Evolutionary conservation across 1,140 invertebrate species (phyloP), one percentile per base, ranked within the genome.

Genomic region (Drosophila watanabei): DNA sequence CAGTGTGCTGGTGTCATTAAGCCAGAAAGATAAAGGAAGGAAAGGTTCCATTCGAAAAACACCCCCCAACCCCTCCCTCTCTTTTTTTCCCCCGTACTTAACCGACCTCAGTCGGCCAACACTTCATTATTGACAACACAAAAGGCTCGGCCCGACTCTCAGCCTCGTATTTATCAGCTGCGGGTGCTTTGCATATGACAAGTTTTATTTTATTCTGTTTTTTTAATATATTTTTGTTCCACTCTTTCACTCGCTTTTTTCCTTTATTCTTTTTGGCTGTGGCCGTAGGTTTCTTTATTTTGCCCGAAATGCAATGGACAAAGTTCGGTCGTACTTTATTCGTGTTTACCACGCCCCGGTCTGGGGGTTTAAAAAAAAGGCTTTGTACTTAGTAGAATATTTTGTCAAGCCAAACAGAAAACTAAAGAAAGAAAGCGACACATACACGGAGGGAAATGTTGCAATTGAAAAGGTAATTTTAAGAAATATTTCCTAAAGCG

Each of bases 111-210:
- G 35, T 75, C 18, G 79, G 80, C 83, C 82, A 80, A 84, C 85
- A 88, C 80, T 88, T 88, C 84, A 80, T 88, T 89, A 90, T 86
- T 86, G 82, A 88, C 84, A 89, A 88, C 65, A 88, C 65, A 75
- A 78, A 78, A 75, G 75, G 56, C 68, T 59, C 16, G 39, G 54
- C 9, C 61, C 62, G 71, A 52, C 71, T 37, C 51, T 43, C 49
- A 49, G 75, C 56, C 59, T 51, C 37, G 60, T 79, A 46, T 79
- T 79, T 68, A 57, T 63, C 49, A 64, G 69, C 77, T 80, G 78
- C 78, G 78, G 78, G 78, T 80, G 57, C 54, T 80, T 80, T 80
- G 77, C 77, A 80, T 80, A 75, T 80, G 78, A 80, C 78, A 80
- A 63, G 43, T 69, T 80, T 61, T 77, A 57, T 43, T 52, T 58